phyloP scores from a whole-genome alignment of 2,888 invertebrate genomes.

The Zele albiditarsus region DNA sequence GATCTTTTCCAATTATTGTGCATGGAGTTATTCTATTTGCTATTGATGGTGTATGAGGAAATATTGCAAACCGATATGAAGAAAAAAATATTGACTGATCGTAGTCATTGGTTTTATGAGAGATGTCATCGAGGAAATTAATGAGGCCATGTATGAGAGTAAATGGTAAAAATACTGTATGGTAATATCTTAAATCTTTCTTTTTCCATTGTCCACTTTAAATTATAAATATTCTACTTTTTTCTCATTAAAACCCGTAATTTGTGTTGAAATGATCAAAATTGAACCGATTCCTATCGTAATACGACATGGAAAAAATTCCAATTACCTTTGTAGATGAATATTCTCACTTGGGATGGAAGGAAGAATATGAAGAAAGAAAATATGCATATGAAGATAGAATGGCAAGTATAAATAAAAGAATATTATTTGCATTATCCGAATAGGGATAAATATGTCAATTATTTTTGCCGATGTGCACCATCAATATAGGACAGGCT shows the following conservation, averaged over 20 bases:
- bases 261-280: too few relatives aligned
- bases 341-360: too few relatives aligned
- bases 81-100: background rate
- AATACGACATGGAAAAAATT: too few relatives aligned
- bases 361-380: background rate
- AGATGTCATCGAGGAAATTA: too few relatives aligned
- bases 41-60: background rate
- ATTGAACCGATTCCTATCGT: too few relatives aligned
- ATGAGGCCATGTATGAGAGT: too few relatives aligned
- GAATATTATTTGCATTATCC: conserved; percentile 6
- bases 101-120: background rate
- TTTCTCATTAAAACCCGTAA: too few relatives aligned
- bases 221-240: too few relatives aligned
- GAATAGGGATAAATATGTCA: background rate
- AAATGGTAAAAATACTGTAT: too few relatives aligned
- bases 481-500: conserved; percentile 13
- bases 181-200: too few relatives aligned
- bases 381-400: background rate
- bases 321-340: too few relatives aligned
- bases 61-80: background rate
- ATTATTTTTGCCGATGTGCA: background rate
- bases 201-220: too few relatives aligned
- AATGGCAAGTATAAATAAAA: background rate
- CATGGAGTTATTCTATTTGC: background rate
- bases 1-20: conserved; percentile 1